Evolutionary conservation across 2,113 vertebrate genomes (phyloP), one percentile per base, ranked within the genome.

Genomic region (Gambusia affinis): DNA sequence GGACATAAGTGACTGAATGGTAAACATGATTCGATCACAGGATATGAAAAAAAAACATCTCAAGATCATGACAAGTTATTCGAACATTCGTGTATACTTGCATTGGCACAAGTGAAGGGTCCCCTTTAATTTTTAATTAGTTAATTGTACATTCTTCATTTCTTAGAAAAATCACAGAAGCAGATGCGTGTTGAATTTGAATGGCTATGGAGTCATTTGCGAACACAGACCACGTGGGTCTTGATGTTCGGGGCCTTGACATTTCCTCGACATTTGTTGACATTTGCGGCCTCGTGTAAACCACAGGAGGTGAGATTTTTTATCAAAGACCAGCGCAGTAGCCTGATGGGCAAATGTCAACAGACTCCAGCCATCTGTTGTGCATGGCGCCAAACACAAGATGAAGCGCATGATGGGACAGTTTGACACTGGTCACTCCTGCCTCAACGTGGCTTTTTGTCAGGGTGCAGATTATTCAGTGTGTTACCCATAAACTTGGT

Each of bases 211-310:
- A 19, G 14, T 64, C 33, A 30, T 57, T 31, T 69, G 29, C 29
- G 4, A 17, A 2, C 68, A 57, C 42, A 14, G 54, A 44, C 64
- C 63, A 37, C 33, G 76, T 47, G 57, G 65, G 42, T 71, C 80
- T 60, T 79, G 57, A 73, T 19, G 80, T 85, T 80, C 27, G 27
- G 81, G 88, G 69, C 91, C 90, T 93, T 94, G 94, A 93, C 94
- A 94, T 94, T 94, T 93, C 61, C 80, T 76, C 61, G 92, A 94
- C 93, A 94, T 94, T 94, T 94, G 78, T 73, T 91, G 94, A 93
- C 94, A 95, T 95, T 95, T 94, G 76, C 84, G 81, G 76, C 90
- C 83, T 90, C 76, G 67, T 89, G 87, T 92, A 91, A 90, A 91
- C 83, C 70, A 71, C 81, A 72, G 69, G 79, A 73, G 76, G 75